Evolutionary conservation across 2,888 invertebrate genomes (phyloP).

Genomic region (Gandaritis pyraliata): DNA sequence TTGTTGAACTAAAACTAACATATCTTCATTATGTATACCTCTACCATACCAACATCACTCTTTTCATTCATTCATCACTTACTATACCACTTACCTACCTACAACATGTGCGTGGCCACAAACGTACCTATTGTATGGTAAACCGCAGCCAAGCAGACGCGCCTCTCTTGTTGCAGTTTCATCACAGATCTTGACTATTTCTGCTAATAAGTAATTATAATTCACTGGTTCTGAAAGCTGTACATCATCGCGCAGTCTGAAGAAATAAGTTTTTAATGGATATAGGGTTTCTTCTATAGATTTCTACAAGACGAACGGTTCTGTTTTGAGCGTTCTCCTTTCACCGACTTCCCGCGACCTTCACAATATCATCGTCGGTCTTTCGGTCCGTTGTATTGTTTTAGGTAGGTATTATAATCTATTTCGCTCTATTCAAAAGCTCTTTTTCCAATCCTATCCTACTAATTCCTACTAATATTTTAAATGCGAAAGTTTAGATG

Average conservation of each 20-base stretch:
- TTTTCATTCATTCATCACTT: not conserved
- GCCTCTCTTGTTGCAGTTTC: slow-evolving; percentile 14
- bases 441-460: too few species aligned
- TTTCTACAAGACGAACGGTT: too few species aligned
- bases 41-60: not conserved
- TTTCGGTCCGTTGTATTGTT: not conserved
- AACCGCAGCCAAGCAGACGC: slow-evolving; percentile 34
- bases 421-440: too few species aligned
- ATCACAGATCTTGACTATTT: slow-evolving; percentile 10
- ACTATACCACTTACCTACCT: not conserved
- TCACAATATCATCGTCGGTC: not conserved
- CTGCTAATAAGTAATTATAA: not conserved
- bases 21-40: not conserved
- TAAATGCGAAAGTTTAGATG: too few species aligned
- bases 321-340: too few species aligned
- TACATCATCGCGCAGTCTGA: too few species aligned
- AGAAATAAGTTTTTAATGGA: too few species aligned
- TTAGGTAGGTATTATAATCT: not conserved
- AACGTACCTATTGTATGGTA: slow-evolving; percentile 24
- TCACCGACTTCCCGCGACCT: not conserved
- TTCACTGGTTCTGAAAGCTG: slow-evolving; percentile 1
- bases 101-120: slow-evolving; percentile 12
- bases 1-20: not conserved
- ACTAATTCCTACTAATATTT: too few species aligned
- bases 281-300: too few species aligned